Conservation (phyloP, 2,888 invertebrate species). For the Sphinx pinastri region DNA sequence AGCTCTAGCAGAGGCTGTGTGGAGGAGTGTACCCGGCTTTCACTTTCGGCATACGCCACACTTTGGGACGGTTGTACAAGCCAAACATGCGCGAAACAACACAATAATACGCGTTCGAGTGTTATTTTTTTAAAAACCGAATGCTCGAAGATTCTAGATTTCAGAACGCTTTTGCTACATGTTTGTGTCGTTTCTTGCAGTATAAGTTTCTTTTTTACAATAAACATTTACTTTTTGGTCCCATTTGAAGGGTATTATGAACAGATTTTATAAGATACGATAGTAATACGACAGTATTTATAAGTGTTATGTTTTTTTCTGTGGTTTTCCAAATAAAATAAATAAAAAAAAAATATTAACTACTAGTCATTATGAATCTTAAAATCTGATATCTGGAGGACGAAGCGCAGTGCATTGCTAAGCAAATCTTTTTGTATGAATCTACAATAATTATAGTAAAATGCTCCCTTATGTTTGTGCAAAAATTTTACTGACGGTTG, state of each 20-base stretch:
- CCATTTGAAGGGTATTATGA: no score
- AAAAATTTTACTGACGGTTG: not conserved
- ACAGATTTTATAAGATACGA: no score
- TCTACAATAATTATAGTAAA: not conserved
- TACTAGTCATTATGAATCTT: not conserved
- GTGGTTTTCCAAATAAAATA: no score
- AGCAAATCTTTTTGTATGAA: not conserved
- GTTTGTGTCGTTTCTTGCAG: no score
- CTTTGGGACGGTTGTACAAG: not conserved
- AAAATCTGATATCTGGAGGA: no score
- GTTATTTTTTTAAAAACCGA: not conserved
- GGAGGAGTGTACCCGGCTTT: conserved; percentile 26
- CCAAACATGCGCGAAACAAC: not conserved
- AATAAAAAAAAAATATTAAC: no score
- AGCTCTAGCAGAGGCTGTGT: conserved; percentile 16
- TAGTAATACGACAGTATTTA: no score
- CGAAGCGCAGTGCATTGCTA: not conserved
- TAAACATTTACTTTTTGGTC: no score
- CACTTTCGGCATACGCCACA: conserved; percentile 22
- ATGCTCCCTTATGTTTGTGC: not conserved
- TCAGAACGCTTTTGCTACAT: not conserved
- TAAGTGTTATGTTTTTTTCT: no score
- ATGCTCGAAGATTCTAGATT: no score
- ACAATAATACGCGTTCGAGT: not conserved
- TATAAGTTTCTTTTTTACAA: no score